These are phyloP conservation scores for Dendrolimus pini DNA, from an alignment of 2,888 invertebrate genomes.

Conservation along the genomic window DNA sequence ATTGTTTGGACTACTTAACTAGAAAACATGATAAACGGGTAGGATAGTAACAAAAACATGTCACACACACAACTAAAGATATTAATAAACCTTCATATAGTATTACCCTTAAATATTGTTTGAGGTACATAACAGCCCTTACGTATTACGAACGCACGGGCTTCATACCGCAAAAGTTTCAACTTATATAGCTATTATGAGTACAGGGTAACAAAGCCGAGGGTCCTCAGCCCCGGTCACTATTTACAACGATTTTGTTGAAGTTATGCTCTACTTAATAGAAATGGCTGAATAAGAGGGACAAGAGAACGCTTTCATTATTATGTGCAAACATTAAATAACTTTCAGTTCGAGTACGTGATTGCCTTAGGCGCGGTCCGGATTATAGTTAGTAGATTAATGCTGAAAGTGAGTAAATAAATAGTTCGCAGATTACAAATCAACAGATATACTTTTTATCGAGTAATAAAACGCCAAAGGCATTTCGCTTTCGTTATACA, in stretches of 20 bases:
- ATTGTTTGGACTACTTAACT: too few relatives aligned
- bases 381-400: too few relatives aligned
- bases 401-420: too few relatives aligned
- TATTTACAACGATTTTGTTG: constrained; percentile 25
- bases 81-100: neutral
- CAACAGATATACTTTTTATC: too few relatives aligned
- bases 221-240: constrained; percentile 15
- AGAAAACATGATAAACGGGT: too few relatives aligned
- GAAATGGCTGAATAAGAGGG: constrained; percentile 11
- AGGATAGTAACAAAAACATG: neutral
- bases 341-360: neutral
- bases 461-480: too few relatives aligned
- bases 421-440: too few relatives aligned
- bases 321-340: neutral
- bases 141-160: constrained; percentile 11
- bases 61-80: neutral
- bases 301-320: constrained; percentile 8
- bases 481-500: too few relatives aligned
- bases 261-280: constrained; percentile 15
- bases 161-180: constrained; percentile 22
- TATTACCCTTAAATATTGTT: constrained; percentile 14
- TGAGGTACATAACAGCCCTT: constrained; percentile 17
- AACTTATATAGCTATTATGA: constrained; percentile 21
- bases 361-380: neutral
- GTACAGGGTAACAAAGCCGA: constrained; percentile 22